Evolutionary conservation across 2,113 vertebrate genomes (phyloP).

Genomic region (Stigmatopora argus): DNA sequence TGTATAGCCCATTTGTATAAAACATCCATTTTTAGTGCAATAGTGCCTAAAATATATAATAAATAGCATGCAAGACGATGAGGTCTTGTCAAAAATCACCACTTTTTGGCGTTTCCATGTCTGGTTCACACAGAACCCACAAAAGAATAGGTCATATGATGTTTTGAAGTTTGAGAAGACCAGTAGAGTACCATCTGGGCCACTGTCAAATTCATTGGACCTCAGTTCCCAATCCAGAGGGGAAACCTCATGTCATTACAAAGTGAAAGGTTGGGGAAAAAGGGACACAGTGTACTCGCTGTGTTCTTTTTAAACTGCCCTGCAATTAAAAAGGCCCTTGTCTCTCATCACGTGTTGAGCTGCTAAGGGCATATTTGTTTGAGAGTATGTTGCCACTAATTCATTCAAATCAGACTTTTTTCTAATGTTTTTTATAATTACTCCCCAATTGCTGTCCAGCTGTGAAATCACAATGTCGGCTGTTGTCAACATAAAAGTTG

Average conservation of each 20-base stretch:
- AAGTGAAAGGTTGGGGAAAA: conserved; percentile 46
- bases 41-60: background rate
- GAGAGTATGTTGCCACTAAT: conserved; percentile 48
- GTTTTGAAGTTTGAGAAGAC: conserved; percentile 34
- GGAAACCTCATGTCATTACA: conserved; percentile 33
- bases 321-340: conserved; percentile 42
- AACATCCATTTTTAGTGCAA: too few relatives aligned
- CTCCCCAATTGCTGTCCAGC: conserved; percentile 55
- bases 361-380: conserved; percentile 45
- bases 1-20: too few relatives aligned
- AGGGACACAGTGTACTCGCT: conserved; percentile 28
- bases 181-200: conserved; percentile 46
- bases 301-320: conserved; percentile 45
- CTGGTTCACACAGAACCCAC: conserved; percentile 16
- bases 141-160: conserved; percentile 30
- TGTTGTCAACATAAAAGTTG: conserved; percentile 22
- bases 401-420: conserved; percentile 58
- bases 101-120: background rate
- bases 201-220: conserved; percentile 41
- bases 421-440: conserved; percentile 61
- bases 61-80: background rate
- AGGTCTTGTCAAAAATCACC: background rate
- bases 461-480: conserved; percentile 53
- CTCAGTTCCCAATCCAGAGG: conserved; percentile 21
- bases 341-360: conserved; percentile 47